Base-by-base conservation (phyloP, 2,113 vertebrate species). In the Mola mola region DNA sequence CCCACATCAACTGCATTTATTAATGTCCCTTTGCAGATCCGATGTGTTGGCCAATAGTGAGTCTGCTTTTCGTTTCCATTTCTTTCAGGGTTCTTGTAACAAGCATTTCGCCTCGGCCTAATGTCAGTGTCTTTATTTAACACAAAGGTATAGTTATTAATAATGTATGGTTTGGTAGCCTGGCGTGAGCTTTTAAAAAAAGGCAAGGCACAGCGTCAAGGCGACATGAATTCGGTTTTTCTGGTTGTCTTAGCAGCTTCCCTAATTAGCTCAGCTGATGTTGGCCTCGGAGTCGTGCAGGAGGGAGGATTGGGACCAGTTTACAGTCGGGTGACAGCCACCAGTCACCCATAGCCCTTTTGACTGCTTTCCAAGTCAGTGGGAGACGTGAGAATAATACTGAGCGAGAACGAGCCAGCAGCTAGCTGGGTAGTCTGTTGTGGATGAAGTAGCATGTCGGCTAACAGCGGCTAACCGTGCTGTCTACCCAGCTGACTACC, bases 1-100 rank as follows among this genome's bases (percentile, higher is more conserved):
- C 63, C 83, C 61, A 78, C 56, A 85, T 48, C 60, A 78, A 75
- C 75, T 89, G 85, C 85, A 89, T 89, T n/a, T 83, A 87, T 89
- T 87, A 81, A 83, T 87, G 79, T 67, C n/a, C 40, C 75, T 67
- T 68, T 80, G 81, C 79, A 76, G 75, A 72, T 46, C 61, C 47
- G 57, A 50, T 43, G 22, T 38, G 34, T 56, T 52, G 53, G 25
- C 53, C 43, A 40, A 50, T 21, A 4, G 2, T 20, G 26, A 34
- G 15, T 20, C 7, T 28, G 49, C n/a, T 55, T 44, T 55, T 15
- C 15, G 20, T 28, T 10, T 12, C 33, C 46, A 33, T 43, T 6
- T 41, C 3, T 43, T 12, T 1, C 2, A 2, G 11, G 29, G 4
- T 9, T 34, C 16, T n/a, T 20, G 22, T 40, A 8, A 36, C 55